Evolutionary conservation across 2,113 vertebrate species (phyloP).

Genomic region (Serinus canaria): DNA sequence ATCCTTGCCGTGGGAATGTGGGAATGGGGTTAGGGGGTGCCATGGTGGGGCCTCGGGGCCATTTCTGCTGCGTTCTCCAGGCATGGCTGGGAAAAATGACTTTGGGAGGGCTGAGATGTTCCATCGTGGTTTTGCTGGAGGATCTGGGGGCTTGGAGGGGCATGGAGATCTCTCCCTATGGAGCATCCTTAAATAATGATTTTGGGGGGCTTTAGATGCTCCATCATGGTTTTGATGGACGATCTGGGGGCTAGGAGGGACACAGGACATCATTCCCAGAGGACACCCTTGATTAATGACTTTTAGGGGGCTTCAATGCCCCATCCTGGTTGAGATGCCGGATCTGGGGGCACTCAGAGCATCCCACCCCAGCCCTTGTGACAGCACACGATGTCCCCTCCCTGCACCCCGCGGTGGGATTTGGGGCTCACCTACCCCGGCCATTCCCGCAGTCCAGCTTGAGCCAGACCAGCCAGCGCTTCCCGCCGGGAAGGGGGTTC

Average conservation of each 20-base stretch:
- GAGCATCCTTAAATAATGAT: rapidly evolving
- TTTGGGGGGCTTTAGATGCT: rapidly evolving
- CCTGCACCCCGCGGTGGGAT: neutral
- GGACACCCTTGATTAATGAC: neutral
- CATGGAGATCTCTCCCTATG: rapidly evolving
- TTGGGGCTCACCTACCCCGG: slow-evolving; percentile 66
- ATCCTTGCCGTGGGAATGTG: neutral
- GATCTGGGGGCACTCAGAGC: rapidly evolving
- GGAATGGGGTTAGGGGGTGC: rapidly evolving
- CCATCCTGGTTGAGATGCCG: rapidly evolving
- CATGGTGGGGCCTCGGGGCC: rapidly evolving
- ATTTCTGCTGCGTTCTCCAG: rapidly evolving
- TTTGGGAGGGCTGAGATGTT: neutral
- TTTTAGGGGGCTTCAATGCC: rapidly evolving
- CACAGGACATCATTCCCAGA: too few species aligned
- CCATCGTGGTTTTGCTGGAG: too few species aligned
- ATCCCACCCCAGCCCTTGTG: neutral
- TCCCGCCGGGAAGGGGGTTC: slow-evolving; percentile 51
- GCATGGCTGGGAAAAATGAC: neutral
- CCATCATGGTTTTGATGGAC: rapidly evolving
- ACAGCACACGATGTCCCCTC: rapidly evolving
- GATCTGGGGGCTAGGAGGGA: neutral
- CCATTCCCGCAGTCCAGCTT: slow-evolving; percentile 83
- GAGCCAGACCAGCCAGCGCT: slow-evolving; percentile 80
- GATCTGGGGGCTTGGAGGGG: too few species aligned